Evolutionary conservation across 2,888 invertebrate genomes (phyloP).

Genomic region (Empis livida): DNA sequence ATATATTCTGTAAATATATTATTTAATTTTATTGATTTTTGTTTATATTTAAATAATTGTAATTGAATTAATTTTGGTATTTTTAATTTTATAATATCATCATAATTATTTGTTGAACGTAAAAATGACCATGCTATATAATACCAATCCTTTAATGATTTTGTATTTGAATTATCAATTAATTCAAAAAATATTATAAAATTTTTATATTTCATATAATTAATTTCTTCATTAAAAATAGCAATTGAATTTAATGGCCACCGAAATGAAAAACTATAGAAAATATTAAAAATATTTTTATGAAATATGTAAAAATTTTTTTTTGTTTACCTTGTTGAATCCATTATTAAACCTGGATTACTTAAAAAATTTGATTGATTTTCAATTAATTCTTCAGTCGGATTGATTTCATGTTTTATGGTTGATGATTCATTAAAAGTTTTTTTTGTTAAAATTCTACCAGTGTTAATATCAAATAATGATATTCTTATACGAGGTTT

Average conservation of each 20-base stretch:
- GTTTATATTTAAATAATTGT: neutral
- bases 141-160: neutral
- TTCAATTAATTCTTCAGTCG: no score
- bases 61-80: neutral
- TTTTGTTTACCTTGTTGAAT: neutral
- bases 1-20: neutral
- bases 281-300: no score
- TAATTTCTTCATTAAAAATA: neutral
- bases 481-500: neutral
- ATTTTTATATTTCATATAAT: neutral
- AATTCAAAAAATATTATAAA: constrained; percentile 1
- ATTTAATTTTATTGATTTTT: neutral
- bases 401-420: neutral
- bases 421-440: no score
- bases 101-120: neutral
- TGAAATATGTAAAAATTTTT: no score
- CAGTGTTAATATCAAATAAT: neutral
- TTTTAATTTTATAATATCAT: neutral
- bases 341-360: neutral
- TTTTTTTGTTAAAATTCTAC: neutral
- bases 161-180: neutral
- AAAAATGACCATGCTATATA: neutral
- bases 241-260: neutral
- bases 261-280: neutral
- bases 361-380: neutral